phyloP scores from a whole-genome alignment of 64 coral and sea anemone species.

The Orbicella faveolata region DNA sequence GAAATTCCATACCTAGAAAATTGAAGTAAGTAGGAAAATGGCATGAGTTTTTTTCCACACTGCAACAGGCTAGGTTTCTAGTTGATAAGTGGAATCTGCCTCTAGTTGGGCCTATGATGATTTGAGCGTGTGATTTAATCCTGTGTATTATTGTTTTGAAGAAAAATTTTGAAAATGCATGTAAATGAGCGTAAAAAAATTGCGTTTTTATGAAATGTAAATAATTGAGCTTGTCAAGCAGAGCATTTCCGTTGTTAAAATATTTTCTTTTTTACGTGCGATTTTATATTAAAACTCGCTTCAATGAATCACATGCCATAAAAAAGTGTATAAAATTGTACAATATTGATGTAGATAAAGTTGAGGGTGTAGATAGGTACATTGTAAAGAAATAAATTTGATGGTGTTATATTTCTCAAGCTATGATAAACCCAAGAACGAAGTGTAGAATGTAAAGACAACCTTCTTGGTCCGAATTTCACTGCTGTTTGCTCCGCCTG shows the following conservation, averaged over 20 bases:
- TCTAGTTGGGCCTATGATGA: too few relatives aligned
- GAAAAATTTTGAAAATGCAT: neutral
- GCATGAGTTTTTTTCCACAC: too few relatives aligned
- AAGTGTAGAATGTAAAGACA: neutral
- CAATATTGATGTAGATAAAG: conserved; percentile 20
- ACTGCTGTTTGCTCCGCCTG: too few relatives aligned
- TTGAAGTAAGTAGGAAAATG: too few relatives aligned
- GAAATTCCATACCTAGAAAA: too few relatives aligned
- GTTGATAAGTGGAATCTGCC: too few relatives aligned
- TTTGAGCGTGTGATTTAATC: too few relatives aligned
- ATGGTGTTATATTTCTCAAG: neutral
- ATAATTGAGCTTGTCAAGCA: neutral
- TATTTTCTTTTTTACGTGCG: conserved; percentile 1
- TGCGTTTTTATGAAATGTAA: conserved; percentile 18
- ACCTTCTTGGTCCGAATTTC: too few relatives aligned
- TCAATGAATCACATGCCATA: neutral
- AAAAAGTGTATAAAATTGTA: conserved; percentile 36
- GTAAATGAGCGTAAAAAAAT: neutral
- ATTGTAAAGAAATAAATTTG: conserved; percentile 20
- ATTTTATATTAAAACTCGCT: conserved; percentile 27
- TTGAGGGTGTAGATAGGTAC: conserved; percentile 10
- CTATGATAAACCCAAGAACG: neutral
- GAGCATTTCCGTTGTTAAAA: neutral
- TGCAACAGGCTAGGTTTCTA: too few relatives aligned
- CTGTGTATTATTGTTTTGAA: neutral